A percentile compares a stretch with the other conserved stretches of the same genome.
phyloP scores from a whole-genome alignment of 2,113 vertebrate genomes.

The Mirounga angustirostris region DNA sequence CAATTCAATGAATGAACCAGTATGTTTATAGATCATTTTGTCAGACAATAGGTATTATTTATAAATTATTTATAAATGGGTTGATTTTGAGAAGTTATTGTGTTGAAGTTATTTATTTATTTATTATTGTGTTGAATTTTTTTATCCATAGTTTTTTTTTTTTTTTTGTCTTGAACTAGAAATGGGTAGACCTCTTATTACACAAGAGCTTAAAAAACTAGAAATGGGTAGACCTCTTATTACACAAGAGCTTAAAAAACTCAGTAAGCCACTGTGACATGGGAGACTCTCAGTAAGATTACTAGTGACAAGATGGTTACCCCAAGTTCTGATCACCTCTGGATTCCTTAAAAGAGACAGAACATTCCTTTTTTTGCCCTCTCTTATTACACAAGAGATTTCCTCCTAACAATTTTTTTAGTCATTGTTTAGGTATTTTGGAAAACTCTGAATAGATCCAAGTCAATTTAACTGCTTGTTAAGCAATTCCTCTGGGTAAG shows the following conservation, averaged over 20 bases:
- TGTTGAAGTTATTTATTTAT: background rate
- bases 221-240: background rate
- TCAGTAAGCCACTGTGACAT: background rate
- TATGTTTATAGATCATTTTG: background rate
- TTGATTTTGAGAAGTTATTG: background rate
- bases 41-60: background rate
- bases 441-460: background rate
- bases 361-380: background rate
- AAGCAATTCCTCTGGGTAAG: background rate
- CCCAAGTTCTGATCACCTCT: background rate
- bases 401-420: background rate
- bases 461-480: background rate
- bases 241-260: background rate
- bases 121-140: background rate
- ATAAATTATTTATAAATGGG: background rate
- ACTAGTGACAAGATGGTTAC: background rate
- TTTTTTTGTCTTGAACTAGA: background rate
- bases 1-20: background rate
- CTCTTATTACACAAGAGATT: background rate
- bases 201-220: background rate
- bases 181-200: background rate
- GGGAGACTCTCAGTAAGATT: background rate
- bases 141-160: background rate
- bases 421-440: constrained; percentile 2
- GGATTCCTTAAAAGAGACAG: background rate